These are phyloP conservation scores for Arenaria interpres DNA, from an alignment of 2,113 vertebrate species.

Conservation along the genomic window DNA sequence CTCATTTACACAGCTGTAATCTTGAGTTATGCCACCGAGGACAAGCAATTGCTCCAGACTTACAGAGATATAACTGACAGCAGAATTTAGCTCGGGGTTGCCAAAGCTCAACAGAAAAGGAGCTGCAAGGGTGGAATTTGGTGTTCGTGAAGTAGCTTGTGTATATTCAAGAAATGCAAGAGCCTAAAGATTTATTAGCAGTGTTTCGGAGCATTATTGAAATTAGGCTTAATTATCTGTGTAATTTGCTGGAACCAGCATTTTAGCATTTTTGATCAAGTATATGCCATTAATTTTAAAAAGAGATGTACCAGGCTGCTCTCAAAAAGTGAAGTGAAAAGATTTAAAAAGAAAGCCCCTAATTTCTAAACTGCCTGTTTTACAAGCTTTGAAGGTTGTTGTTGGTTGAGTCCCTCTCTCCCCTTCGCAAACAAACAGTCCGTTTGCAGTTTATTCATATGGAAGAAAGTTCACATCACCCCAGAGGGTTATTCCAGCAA, in stretches of 20 bases:
- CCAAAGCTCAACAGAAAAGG: background rate
- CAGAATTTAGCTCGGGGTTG: conserved; percentile 22
- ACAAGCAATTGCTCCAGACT: conserved; percentile 38
- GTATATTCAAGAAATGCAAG: conserved; percentile 35
- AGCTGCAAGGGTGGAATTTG: conserved; percentile 12
- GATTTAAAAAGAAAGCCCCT: background rate
- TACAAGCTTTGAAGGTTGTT: background rate
- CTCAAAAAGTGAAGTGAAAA: background rate
- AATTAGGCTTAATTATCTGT: conserved; percentile 81
- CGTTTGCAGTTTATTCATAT: background rate
- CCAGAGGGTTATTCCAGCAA: background rate
- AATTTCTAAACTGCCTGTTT: conserved; percentile 6
- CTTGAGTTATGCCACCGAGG: conserved; percentile 39
- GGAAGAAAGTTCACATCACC: background rate
- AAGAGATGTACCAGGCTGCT: conserved; percentile 60
- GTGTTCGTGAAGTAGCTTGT: conserved; percentile 38
- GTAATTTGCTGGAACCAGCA: conserved; percentile 77
- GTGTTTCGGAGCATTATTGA: conserved; percentile 73
- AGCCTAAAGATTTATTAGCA: conserved; percentile 72
- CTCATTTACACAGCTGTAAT: conserved; percentile 59
- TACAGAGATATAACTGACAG: conserved; percentile 28
- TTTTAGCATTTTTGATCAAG: conserved; percentile 77
- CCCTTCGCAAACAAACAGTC: background rate
- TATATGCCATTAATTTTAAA: conserved; percentile 72
- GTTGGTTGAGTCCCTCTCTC: background rate